Evolutionary conservation across 2,113 vertebrate species (phyloP).

Genomic region (Sardina pilchardus): DNA sequence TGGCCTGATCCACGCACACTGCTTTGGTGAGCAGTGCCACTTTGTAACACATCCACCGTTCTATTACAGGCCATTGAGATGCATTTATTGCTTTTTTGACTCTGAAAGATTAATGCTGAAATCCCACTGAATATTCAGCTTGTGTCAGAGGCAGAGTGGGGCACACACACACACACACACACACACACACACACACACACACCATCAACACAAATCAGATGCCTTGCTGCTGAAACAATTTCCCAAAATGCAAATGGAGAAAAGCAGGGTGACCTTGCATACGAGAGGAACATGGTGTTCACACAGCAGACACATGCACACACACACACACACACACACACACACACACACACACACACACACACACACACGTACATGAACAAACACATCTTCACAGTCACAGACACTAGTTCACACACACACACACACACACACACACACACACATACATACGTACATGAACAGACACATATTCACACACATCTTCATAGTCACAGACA

Average conservation of each 20-base stretch:
- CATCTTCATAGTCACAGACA: not conserved
- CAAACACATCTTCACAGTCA: not conserved
- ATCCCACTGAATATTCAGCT: slow-evolving; percentile 66
- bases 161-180: slow-evolving; percentile 37
- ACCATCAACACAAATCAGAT: slow-evolving; percentile 66
- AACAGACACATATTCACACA: not conserved
- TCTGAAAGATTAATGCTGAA: slow-evolving; percentile 46
- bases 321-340: slow-evolving; percentile 22
- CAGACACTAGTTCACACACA: not conserved
- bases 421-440: not conserved
- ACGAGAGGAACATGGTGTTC: slow-evolving; percentile 41
- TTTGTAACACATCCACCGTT: not conserved
- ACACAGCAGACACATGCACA: slow-evolving; percentile 40
- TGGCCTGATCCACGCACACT: not conserved
- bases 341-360: slow-evolving; percentile 14
- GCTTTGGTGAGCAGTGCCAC: not conserved
- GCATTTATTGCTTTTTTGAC: slow-evolving; percentile 60
- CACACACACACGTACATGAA: not conserved
- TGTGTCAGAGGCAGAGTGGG: slow-evolving; percentile 49
- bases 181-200: slow-evolving; percentile 34
- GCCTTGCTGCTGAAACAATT: slow-evolving; percentile 59
- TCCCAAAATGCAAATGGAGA: slow-evolving; percentile 65
- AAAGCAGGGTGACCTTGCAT: slow-evolving; percentile 67
- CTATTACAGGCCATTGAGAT: slow-evolving; percentile 54
- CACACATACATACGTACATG: not conserved